A percentile compares a stretch with the other conserved stretches of the same genome.
Conservation (phyloP, 2,113 vertebrate species). For the Bambusicola thoracicus region DNA sequence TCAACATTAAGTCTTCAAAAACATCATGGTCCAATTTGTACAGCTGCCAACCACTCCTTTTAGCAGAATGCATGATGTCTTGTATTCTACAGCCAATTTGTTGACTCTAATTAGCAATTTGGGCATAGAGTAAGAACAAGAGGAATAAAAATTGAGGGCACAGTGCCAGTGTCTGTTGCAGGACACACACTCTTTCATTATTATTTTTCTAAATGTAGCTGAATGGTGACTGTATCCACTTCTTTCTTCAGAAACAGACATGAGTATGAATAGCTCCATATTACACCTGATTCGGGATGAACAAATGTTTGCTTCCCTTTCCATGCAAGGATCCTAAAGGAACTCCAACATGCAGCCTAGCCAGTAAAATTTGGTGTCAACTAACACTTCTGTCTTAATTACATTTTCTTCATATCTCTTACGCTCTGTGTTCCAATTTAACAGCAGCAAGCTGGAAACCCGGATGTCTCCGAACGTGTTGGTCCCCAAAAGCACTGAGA, state of each 20-base stretch:
- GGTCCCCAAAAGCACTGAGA: neutral
- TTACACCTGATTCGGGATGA: neutral
- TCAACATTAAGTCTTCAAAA: constrained; percentile 21
- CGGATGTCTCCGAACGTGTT: neutral
- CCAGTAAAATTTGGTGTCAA: neutral
- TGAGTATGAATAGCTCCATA: neutral
- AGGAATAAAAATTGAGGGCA: neutral
- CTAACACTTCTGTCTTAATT: neutral
- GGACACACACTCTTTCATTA: neutral
- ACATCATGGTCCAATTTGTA: constrained; percentile 11
- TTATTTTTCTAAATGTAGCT: neutral
- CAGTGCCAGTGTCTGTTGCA: neutral
- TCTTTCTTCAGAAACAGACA: neutral
- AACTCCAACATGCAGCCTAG: neutral
- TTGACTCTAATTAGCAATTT: constrained; percentile 55
- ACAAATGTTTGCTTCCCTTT: neutral
- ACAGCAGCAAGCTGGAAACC: neutral
- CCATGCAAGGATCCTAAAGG: neutral
- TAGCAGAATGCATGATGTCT: constrained; percentile 7
- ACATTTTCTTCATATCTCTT: neutral
- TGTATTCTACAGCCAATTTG: constrained; percentile 34
- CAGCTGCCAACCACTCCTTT: neutral
- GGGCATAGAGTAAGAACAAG: constrained; percentile 27
- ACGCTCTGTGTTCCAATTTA: neutral
- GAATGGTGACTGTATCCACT: neutral